Base-by-base conservation (phyloP, 1,140 invertebrate species). In the Ooceraea biroi region DNA sequence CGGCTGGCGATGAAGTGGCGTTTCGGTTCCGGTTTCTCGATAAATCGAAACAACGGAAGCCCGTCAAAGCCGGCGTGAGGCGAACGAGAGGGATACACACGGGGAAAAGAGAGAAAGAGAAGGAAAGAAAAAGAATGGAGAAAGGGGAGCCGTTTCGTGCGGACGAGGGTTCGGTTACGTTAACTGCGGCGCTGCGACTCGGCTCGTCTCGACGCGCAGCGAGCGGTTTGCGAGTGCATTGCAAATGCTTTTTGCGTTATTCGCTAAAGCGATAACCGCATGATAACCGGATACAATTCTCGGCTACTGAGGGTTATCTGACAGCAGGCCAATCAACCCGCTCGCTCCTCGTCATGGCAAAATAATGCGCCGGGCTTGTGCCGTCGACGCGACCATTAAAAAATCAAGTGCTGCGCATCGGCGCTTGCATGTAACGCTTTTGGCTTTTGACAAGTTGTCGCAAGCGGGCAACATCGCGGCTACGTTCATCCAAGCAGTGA, bases 11-110 rank as follows among this genome's bases (percentile, higher is more conserved):
- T 58, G 19, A 58, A 60, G 36, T 46, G 55, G 72, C 57, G 65
- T 84, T 69, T 84, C 89, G 91, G 90, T 92, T 93, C 90, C 91
- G 90, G 92, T 93, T 93, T 92, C 91, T 92, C 92, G 91, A 92
- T 93, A 92, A 92, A 93, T 93, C 92, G 92, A 93, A 93, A 93
- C 91, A 82, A 87, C 68, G 85, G 92, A 93, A 93, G 92, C 92
- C 92, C 91, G 89, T 90, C 88, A 92, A 93, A 91, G 90, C 88
- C 88, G 88, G 22, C 65, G 76, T 69, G 50, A 78, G 65, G 61
- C 76, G 85, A 91, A 91, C 90, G 89, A 89, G 88, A 14, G 76
- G 19, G 50, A 4, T 44, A n/a, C 1, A 14, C 22, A 10, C 12
- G 46, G 10, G 3, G 0, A 46, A 10, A 17, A 27, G n/a, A 65